Evolutionary conservation across 2,113 vertebrate genomes (phyloP).

Genomic region (Smithornis capensis): DNA sequence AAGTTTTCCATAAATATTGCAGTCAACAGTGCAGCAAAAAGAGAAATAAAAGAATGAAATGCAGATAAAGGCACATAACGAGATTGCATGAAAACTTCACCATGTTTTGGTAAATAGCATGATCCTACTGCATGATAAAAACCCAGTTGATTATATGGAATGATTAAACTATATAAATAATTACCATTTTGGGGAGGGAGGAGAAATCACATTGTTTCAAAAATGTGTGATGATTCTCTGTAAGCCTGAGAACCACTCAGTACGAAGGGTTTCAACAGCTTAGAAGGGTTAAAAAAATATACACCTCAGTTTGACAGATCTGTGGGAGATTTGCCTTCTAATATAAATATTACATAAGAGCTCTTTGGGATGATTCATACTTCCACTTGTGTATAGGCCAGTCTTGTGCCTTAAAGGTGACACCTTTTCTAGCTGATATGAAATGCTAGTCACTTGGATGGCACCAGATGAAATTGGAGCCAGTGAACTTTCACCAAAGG

Average conservation of each 20-base stretch:
- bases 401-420: background rate
- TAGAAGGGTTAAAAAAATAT: background rate
- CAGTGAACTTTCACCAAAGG: constrained; percentile 73
- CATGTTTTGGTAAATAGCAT: background rate
- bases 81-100: background rate
- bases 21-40: background rate
- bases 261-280: background rate
- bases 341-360: background rate
- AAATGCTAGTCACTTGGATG: constrained; percentile 32
- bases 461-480: constrained; percentile 30
- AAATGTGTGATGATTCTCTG: background rate
- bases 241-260: background rate
- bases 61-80: background rate
- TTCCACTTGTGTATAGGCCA: background rate
- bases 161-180: background rate
- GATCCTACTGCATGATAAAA: background rate
- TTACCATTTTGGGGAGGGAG: background rate
- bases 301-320: background rate
- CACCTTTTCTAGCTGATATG: background rate
- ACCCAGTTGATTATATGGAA: background rate
- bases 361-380: background rate
- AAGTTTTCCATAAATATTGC: background rate
- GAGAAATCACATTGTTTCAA: background rate
- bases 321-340: background rate
- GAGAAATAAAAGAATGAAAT: background rate